Base-by-base conservation (phyloP, 2,888 invertebrate genomes). In the Sphecodes monilicornis region DNA sequence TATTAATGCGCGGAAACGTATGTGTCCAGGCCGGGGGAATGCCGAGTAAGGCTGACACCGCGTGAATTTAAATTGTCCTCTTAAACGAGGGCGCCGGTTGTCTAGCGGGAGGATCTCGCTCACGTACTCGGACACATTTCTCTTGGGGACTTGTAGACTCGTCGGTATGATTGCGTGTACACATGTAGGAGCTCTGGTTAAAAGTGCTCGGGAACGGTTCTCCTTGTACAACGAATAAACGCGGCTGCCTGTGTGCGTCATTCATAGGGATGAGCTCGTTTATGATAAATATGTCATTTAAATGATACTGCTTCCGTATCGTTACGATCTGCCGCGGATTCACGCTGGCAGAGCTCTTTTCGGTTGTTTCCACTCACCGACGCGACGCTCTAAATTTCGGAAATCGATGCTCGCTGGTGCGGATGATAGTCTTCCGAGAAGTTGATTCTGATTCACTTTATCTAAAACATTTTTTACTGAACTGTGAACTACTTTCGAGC, bases 21-120 rank as follows among this genome's bases (percentile, higher is more conserved):
- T 86, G 87, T 76, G 84, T 78, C 83, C 81, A 76, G 77, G 81
- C 82, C 78, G 82, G 86, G 88, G 86, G 90, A 88, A 89, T 82
- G 88, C 86, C 87, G 91, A 90, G 88, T 83, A 87, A 89, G 82
- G 85, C 79, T 70, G 88, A 92, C 92, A 92, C 90, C 85, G 92
- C 88, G 92, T 93, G 94, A 94, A 94, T 94, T 94, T 93, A 93
- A 94, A 94, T 94, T 90, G 93, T 91, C 92, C 89, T 92, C 89
- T 93, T 93, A 93, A 94, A 92, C 91, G 86, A 92, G 92, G 93
- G 92, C 94, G 92, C 91, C 91, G 93, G 92, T 94, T 94, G 94
- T 94, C 94, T 94, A 94, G 92, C 90, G 89, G 90, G 85, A 90
- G 91, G 92, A 94, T 94, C 94, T 94, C 87, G 86, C 92, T 92